A percentile compares a stretch with the other conserved stretches of the same genome.
phyloP scores from a whole-genome alignment of 2,797 vertebrate genomes.

The Pantherophis vulpinus region DNA sequence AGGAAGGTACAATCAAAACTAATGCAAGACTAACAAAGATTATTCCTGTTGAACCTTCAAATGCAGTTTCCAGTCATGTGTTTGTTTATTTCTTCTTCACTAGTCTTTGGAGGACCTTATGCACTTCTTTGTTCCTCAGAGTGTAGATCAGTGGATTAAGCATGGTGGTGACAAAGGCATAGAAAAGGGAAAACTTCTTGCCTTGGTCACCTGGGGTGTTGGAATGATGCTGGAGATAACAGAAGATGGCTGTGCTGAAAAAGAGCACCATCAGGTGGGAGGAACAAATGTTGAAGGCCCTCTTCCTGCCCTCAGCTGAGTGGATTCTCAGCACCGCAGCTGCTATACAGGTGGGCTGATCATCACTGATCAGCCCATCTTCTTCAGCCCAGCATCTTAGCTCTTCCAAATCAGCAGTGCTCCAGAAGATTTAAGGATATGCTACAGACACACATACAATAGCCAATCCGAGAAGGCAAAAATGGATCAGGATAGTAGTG shows the following conservation, averaged over 20 bases:
- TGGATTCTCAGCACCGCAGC: constrained; percentile 38
- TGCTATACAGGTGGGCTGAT: not conserved
- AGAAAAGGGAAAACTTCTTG: constrained; percentile 50
- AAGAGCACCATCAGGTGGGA: constrained; percentile 50
- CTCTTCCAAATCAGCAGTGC: not conserved
- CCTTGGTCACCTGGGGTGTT: constrained; percentile 14
- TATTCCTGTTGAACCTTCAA: not conserved
- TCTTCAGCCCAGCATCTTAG: not conserved
- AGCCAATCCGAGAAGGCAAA: too few species aligned
- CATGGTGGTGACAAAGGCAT: constrained; percentile 39
- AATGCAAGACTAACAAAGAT: not conserved
- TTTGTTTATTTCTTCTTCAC: not conserved
- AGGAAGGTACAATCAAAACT: not conserved
- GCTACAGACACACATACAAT: too few species aligned
- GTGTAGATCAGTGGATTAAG: constrained; percentile 18
- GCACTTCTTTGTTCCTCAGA: constrained; percentile 52
- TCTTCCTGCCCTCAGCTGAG: constrained; percentile 40
- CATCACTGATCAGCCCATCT: not conserved
- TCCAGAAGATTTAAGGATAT: not conserved
- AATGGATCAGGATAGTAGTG: not conserved
- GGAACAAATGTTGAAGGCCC: constrained; percentile 50
- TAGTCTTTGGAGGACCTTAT: constrained; percentile 8
- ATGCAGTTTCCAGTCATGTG: not conserved
- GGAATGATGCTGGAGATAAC: constrained; percentile 38
- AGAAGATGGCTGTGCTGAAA: constrained; percentile 48